A percentile compares a stretch with the other conserved stretches of the same genome.
Evolutionary conservation across 2,888 invertebrate species (phyloP).

Genomic region (Stenoptilia bipunctidactyla): DNA sequence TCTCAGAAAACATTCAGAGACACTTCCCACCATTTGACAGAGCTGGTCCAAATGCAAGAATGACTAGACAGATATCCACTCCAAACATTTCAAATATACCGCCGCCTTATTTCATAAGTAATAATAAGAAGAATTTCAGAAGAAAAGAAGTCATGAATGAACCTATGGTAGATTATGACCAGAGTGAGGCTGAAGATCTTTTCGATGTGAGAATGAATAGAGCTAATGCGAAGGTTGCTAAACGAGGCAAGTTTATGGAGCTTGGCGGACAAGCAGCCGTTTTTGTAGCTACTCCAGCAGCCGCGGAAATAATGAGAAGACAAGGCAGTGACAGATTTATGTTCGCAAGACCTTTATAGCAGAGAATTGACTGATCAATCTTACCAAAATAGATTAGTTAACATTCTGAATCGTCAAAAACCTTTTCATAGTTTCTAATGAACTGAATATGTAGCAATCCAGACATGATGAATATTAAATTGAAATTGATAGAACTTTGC

Average conservation of each 20-base stretch:
- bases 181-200: conserved; percentile 58
- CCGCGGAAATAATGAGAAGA: conserved; percentile 55
- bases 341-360: conserved; percentile 50
- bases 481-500: no score
- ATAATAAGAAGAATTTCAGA: conserved; percentile 37
- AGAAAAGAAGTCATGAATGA: conserved; percentile 50
- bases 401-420: no score
- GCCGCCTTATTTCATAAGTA: conserved; percentile 45
- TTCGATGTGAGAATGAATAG: conserved; percentile 50
- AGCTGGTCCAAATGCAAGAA: conserved; percentile 28
- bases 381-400: no score
- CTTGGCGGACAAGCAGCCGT: conserved; percentile 48
- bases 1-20: conserved; percentile 54
- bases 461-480: no score
- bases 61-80: conserved; percentile 46
- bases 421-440: no score
- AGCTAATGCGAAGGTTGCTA: conserved; percentile 32
- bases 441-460: no score
- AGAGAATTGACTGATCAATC: neutral
- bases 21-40: conserved; percentile 48
- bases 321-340: conserved; percentile 56
- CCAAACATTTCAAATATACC: conserved; percentile 43
- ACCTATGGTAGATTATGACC: conserved; percentile 61
- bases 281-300: conserved; percentile 53
- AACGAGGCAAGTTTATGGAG: conserved; percentile 50